Evolutionary conservation across 2,797 vertebrate species (phyloP).

Genomic region (Sebastes hopkinsi): DNA sequence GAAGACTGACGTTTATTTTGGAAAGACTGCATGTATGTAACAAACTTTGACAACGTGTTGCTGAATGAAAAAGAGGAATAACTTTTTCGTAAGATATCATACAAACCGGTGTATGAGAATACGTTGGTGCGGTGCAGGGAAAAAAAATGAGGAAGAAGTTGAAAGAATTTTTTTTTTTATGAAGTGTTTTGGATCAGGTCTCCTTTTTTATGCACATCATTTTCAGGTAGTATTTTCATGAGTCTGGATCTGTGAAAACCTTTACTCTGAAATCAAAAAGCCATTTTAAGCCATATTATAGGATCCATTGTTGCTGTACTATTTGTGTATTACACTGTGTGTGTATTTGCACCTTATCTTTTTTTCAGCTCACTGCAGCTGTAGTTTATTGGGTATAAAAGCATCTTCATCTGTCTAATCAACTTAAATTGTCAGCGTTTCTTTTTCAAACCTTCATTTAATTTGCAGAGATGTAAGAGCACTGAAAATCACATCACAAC

Average conservation of each 20-base stretch:
- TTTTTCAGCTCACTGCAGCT: not conserved
- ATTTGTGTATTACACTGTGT: not conserved
- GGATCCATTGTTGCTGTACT: not conserved
- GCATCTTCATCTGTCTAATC: slow-evolving; percentile 8
- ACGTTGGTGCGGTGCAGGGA: not conserved
- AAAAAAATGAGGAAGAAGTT: not conserved
- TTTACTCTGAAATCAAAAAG: not conserved
- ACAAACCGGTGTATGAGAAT: too few relatives aligned
- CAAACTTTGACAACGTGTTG: too few relatives aligned
- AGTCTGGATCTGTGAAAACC: too few relatives aligned
- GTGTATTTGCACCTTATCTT: not conserved
- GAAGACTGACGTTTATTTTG: too few relatives aligned
- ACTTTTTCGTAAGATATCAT: too few relatives aligned
- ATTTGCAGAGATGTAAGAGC: slow-evolving; percentile 8
- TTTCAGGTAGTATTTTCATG: not conserved
- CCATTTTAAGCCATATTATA: not conserved
- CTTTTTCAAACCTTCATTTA: not conserved
- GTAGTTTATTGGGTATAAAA: not conserved
- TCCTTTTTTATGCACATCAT: too few relatives aligned
- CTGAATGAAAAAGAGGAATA: too few relatives aligned
- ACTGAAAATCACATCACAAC: not conserved
- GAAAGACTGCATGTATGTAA: too few relatives aligned
- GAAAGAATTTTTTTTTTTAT: not conserved
- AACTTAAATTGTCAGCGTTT: slow-evolving; percentile 11
- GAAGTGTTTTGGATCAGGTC: not conserved